These are phyloP conservation scores for Nezara viridula DNA, from an alignment of 2,888 invertebrate genomes.

Conservation along the genomic window DNA sequence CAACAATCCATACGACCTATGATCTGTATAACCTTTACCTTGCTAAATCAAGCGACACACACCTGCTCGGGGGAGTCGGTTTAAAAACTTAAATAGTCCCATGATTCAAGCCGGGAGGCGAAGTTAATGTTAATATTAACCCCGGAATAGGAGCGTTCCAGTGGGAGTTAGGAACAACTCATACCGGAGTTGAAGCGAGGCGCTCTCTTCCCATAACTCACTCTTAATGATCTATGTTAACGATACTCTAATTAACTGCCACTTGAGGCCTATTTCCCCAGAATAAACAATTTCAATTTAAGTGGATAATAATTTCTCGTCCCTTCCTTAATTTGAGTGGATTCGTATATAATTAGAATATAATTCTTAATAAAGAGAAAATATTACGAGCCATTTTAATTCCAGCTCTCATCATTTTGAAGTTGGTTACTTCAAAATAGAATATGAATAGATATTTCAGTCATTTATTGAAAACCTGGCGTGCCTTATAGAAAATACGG, in stretches of 20 bases:
- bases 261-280: not conserved
- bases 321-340: constrained; percentile 7
- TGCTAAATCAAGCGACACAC: not conserved
- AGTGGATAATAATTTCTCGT: not conserved
- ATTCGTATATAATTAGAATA: not conserved
- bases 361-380: not conserved
- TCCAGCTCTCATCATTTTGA: not conserved
- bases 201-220: not conserved
- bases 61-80: not conserved
- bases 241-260: not conserved
- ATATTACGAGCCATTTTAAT: not conserved
- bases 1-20: not conserved
- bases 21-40: not conserved
- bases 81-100: not conserved
- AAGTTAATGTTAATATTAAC: constrained; percentile 28
- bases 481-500: too few species aligned
- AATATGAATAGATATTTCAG: too few species aligned
- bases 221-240: constrained; percentile 11
- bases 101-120: not conserved
- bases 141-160: not conserved
- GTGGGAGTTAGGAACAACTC: not conserved
- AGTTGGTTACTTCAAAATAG: too few species aligned
- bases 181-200: not conserved
- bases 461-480: too few species aligned
- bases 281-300: constrained; percentile 15